A percentile compares a stretch with the other conserved stretches of the same genome.
phyloP scores from a whole-genome alignment of 2,113 vertebrate genomes.

The Bubo blakistoni region DNA sequence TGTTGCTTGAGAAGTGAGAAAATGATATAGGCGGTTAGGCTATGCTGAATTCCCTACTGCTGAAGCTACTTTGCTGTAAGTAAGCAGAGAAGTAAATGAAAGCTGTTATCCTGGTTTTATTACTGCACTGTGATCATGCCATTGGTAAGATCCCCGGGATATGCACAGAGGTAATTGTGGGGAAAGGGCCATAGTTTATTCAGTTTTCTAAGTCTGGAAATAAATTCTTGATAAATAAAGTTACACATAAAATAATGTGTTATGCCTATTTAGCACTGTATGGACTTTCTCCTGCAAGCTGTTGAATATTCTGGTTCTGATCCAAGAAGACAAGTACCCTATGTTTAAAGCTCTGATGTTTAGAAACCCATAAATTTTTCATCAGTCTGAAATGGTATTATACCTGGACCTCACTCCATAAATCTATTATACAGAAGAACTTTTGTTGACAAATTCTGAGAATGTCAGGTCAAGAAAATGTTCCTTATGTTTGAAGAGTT shows the following conservation, averaged over 20 bases:
- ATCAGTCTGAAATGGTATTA: not conserved
- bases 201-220: not conserved
- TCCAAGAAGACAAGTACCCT: not conserved
- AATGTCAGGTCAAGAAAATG: not conserved
- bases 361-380: not conserved
- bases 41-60: not conserved
- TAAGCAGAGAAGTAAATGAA: not conserved
- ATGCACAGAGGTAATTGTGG: not conserved
- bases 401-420: not conserved
- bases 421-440: not conserved
- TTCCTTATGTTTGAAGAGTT: not conserved
- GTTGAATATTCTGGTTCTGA: not conserved
- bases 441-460: not conserved
- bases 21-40: not conserved
- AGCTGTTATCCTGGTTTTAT: not conserved
- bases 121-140: accelerated
- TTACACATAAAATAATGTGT: not conserved
- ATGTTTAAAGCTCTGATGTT: not conserved
- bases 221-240: not conserved
- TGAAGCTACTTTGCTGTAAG: not conserved
- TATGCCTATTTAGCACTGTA: not conserved
- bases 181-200: not conserved
- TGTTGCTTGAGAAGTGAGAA: slow-evolving; percentile 14
- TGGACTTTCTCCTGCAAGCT: not conserved
- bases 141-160: not conserved